Evolutionary conservation across 37 sponge, comb jelly and placozoan species (phyloP), one percentile per base, ranked within the genome.

Genomic region (Ephydatia muelleri): DNA sequence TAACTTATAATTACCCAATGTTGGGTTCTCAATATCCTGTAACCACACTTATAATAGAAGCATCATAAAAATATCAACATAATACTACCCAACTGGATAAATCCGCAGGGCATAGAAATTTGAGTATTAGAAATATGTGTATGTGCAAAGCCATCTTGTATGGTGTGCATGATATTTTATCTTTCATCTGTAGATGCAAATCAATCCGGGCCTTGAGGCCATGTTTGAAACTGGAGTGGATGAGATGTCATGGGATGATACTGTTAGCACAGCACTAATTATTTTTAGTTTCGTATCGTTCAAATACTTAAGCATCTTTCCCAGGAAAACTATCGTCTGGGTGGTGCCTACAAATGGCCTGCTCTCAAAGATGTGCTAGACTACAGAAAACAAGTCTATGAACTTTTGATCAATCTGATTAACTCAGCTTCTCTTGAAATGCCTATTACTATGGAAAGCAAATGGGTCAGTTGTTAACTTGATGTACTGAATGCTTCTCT

Each of bases 201-300:
- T 94, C 38, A 82, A 91, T 71, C 13, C 5, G 0, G 66, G 77
- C 23, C 87, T 86, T 83, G 95, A 94, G 65, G 70, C 72, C 5
- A 16, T 91, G 71, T 91, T 94, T 86, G 92, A 94, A 69, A 94
- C 95, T 16, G 95, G 95, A 25, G 95, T 94, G 47, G 89, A 94
- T 81, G 95, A 94, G 48, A 86, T 94, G 90, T 85, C 92, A 38
- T 94, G 92, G 95, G 95, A 94, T 82, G 90, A 89, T 43, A 91
- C 92, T 0, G 93, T 93, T 30, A 88, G 92, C 72, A 28, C n/a
- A 12, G 16, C 31, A 71, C 1, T 12, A 0, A 34, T 33, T 5
- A 12, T 1, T 21, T 9, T 13, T 3, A 65, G 66, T 22, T 21
- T 22, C 21, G 14, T 65, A 65, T 21, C 66, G 14, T 22, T 22